These are phyloP conservation scores for Muschampia staudingeri DNA, from an alignment of 2,888 invertebrate genomes.

Conservation along the genomic window DNA sequence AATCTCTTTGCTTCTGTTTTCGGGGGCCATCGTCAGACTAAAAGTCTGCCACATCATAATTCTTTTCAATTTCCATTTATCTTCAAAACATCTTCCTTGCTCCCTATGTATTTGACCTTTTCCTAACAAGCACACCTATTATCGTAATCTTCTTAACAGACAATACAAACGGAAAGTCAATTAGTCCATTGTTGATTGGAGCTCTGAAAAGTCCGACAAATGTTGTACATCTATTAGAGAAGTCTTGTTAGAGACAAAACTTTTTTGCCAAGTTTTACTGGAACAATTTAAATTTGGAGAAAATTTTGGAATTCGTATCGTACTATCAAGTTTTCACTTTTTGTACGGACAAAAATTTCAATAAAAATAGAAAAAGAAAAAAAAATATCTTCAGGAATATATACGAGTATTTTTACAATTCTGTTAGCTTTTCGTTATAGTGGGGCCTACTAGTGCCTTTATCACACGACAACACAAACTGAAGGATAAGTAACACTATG, in stretches of 20 bases:
- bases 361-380: too few relatives aligned
- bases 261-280: background rate
- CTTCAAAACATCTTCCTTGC: background rate
- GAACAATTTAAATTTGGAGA: background rate
- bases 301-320: background rate
- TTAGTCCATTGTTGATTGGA: constrained; percentile 36
- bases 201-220: constrained; percentile 2
- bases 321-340: too few relatives aligned
- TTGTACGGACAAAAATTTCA: too few relatives aligned
- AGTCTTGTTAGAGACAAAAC: background rate
- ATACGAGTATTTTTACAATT: too few relatives aligned
- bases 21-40: background rate
- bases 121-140: constrained; percentile 36
- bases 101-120: constrained; percentile 22
- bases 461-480: too few relatives aligned
- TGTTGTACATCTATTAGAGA: background rate
- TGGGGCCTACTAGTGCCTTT: too few relatives aligned
- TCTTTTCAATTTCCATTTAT: background rate
- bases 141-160: constrained; percentile 31
- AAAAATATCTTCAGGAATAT: too few relatives aligned
- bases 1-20: background rate
- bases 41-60: background rate
- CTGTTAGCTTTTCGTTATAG: too few relatives aligned
- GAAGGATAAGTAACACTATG: too few relatives aligned
- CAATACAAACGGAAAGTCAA: constrained; percentile 35